phyloP scores from a whole-genome alignment of 2,797 vertebrate species.

The Semotilus atromaculatus region DNA sequence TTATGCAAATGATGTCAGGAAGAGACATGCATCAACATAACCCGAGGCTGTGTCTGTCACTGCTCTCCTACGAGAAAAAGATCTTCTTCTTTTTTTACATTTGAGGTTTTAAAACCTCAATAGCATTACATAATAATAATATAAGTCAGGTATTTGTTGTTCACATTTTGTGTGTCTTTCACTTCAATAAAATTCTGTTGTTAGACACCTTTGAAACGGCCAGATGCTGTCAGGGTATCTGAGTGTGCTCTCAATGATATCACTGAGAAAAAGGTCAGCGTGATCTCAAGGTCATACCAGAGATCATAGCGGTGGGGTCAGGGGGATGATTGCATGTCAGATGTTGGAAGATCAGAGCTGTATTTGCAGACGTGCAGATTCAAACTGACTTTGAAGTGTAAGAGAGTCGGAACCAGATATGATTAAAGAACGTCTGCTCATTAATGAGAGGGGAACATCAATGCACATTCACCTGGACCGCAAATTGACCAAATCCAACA shows the following conservation, averaged over 20 bases:
- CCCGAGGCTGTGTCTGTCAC: constrained; percentile 5
- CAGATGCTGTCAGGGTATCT: background rate
- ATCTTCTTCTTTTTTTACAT: too few species aligned
- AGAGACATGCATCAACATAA: constrained; percentile 50
- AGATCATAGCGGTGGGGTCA: constrained; percentile 17
- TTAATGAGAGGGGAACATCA: constrained; percentile 16
- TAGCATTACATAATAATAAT: background rate
- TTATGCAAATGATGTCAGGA: constrained; percentile 41
- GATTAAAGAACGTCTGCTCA: constrained; percentile 38
- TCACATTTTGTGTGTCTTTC: background rate
- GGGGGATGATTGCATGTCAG: constrained; percentile 25
- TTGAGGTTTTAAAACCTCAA: background rate
- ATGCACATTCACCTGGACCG: background rate
- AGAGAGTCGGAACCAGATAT: constrained; percentile 8
- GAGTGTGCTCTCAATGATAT: constrained; percentile 11
- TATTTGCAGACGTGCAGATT: constrained; percentile 24
- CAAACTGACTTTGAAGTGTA: constrained; percentile 22
- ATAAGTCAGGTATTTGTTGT: background rate
- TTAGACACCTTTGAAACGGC: background rate
- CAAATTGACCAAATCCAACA: background rate
- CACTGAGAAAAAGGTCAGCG: constrained; percentile 6
- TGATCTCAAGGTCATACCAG: constrained; percentile 31
- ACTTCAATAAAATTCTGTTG: constrained; percentile 1
- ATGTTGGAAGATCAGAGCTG: constrained; percentile 38
- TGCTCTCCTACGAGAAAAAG: constrained; percentile 1